These are phyloP conservation scores for Eristalis pertinax DNA, from an alignment of 2,888 invertebrate species.

Conservation along the genomic window DNA sequence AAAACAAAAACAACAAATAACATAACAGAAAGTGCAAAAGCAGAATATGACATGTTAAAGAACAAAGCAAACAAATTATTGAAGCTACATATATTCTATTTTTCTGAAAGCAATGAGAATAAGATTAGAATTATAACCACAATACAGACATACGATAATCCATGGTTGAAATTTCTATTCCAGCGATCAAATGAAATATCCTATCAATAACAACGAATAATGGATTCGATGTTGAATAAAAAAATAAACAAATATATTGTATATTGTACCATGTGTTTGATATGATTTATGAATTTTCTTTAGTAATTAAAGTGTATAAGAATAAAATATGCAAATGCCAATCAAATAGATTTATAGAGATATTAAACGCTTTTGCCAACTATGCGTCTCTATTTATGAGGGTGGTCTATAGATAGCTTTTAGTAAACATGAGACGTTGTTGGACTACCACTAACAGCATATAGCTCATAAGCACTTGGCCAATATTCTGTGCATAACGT, in stretches of 20 bases:
- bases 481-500: no score
- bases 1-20: no score
- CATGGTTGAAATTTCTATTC: not conserved
- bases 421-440: not conserved
- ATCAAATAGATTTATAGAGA: not conserved
- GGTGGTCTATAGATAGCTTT: not conserved
- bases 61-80: not conserved
- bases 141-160: not conserved
- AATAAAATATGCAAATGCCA: not conserved
- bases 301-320: not conserved
- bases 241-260: not conserved
- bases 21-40: not conserved
- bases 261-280: not conserved
- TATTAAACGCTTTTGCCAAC: not conserved
- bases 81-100: not conserved
- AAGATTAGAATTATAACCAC: not conserved
- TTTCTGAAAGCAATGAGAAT: not conserved
- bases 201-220: not conserved
- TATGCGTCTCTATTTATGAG: no score
- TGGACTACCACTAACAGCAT: no score
- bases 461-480: no score
- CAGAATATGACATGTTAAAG: not conserved
- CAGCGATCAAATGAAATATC: conserved; percentile 1
- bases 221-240: not conserved
- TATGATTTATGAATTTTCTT: not conserved